phyloP scores from a whole-genome alignment of 1,140 invertebrate species.

The Drosophila watanabei region DNA sequence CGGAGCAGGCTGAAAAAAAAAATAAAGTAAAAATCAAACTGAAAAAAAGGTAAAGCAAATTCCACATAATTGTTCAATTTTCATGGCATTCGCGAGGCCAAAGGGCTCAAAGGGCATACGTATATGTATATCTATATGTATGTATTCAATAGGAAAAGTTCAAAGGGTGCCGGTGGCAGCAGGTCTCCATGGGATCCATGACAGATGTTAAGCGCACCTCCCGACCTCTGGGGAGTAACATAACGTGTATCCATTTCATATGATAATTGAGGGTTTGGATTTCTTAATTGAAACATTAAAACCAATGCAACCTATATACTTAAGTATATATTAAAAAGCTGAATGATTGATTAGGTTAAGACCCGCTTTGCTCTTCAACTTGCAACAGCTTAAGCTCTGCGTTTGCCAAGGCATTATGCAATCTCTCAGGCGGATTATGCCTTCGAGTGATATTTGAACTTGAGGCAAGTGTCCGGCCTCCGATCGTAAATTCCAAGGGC shows the following conservation, averaged over 20 bases:
- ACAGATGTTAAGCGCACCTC: slow-evolving; percentile 31
- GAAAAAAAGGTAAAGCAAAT: slow-evolving; percentile 35
- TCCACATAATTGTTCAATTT: slow-evolving; percentile 74
- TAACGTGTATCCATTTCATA: slow-evolving; percentile 23
- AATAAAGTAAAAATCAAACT: slow-evolving; percentile 14
- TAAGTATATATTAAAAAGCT: neutral
- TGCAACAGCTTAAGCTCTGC: neutral
- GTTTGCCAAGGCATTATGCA: slow-evolving; percentile 9
- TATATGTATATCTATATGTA: neutral
- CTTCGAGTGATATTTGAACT: slow-evolving; percentile 14
- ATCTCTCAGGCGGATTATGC: neutral
- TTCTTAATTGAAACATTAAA: slow-evolving; percentile 29
- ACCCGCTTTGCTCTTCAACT: neutral
- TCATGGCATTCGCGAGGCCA: slow-evolving; percentile 51
- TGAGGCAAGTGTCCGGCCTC: slow-evolving; percentile 9
- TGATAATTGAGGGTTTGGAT: slow-evolving; percentile 26
- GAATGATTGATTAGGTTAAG: slow-evolving; percentile 1
- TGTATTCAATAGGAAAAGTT: slow-evolving; percentile 46
- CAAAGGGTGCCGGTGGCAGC: slow-evolving; percentile 23
- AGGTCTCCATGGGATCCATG: slow-evolving; percentile 30
- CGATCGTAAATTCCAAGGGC: slow-evolving; percentile 21
- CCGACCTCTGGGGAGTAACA: neutral
- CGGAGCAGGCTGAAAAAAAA: slow-evolving; percentile 11
- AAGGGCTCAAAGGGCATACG: slow-evolving; percentile 62
- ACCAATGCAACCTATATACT: neutral